These are phyloP conservation scores for Mormyrus iriodes DNA, from an alignment of 2,113 vertebrate genomes.

Conservation along the genomic window DNA sequence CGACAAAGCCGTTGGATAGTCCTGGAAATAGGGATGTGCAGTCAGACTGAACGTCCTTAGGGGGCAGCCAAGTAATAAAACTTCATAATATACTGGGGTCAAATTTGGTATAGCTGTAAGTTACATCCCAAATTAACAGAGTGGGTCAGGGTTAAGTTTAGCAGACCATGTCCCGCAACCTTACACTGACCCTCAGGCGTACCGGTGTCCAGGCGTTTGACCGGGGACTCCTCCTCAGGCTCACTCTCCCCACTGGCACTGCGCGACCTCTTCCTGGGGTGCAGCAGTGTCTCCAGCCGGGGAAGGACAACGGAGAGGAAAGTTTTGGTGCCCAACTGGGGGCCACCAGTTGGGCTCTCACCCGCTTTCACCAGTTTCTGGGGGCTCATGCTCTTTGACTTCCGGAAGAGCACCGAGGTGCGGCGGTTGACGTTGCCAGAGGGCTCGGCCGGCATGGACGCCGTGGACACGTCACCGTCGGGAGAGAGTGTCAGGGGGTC, in stretches of 20 bases:
- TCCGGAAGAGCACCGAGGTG: constrained; percentile 87
- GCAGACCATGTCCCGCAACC: not conserved
- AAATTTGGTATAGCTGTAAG: not conserved
- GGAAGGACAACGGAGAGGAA: constrained; percentile 98
- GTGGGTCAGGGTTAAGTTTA: not conserved
- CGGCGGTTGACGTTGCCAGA: constrained; percentile 78
- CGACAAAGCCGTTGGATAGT: constrained; percentile 79
- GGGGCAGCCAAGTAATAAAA: not conserved
- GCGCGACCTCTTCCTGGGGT: constrained; percentile 90
- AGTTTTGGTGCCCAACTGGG: constrained; percentile 88
- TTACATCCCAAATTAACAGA: not conserved
- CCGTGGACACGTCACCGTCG: constrained; percentile 75
- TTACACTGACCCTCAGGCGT: constrained; percentile 26
- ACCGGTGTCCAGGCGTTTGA: constrained; percentile 86
- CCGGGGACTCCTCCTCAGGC: constrained; percentile 73
- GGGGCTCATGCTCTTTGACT: constrained; percentile 82
- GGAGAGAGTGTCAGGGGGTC: constrained; percentile 65
- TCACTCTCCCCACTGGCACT: constrained; percentile 74
- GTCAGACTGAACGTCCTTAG: not conserved
- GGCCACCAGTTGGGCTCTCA: constrained; percentile 72
- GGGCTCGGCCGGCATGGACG: constrained; percentile 78
- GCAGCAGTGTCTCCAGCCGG: constrained; percentile 91
- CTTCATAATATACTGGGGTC: not conserved
- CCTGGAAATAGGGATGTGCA: constrained; percentile 52
- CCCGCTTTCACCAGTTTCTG: constrained; percentile 70